Percentiles rank a stretch among this genome's conserved stretches.
phyloP scores from a whole-genome alignment of 30 jellyfish, hydroid and myxozoan species.

The Aurelia sp. region DNA sequence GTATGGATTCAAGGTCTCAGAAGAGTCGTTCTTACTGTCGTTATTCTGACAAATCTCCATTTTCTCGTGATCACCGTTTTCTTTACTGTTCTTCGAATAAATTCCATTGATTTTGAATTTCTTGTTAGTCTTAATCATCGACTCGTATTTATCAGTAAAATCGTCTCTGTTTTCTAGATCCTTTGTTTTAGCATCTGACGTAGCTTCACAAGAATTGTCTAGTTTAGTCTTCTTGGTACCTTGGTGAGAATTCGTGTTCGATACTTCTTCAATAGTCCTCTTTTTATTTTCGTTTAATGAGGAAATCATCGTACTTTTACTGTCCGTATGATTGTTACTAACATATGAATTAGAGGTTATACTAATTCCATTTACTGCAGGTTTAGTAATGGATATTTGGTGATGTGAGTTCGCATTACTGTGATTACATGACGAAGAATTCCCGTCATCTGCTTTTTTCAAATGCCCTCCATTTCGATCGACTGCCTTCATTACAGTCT shows the following conservation, averaged over 20 bases:
- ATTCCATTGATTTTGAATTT: slow-evolving; percentile 25
- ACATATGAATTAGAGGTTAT: no score
- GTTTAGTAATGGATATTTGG: no score
- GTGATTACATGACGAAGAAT: no score
- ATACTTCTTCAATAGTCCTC: background rate
- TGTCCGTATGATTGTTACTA: no score
- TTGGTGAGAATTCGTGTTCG: background rate
- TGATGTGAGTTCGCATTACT: no score
- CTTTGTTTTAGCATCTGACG: background rate
- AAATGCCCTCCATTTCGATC: background rate
- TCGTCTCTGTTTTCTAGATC: background rate
- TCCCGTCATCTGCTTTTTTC: background rate
- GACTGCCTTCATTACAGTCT: background rate
- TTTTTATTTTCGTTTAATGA: background rate
- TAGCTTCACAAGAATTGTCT: background rate
- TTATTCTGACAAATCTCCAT: background rate
- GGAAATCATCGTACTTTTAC: background rate
- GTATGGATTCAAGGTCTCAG: background rate
- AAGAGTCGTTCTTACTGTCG: background rate
- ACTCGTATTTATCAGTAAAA: background rate
- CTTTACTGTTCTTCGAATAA: background rate
- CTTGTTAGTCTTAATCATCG: slow-evolving; percentile 1
- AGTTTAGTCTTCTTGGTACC: background rate
- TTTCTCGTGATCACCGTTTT: slow-evolving; percentile 15
- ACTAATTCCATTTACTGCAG: no score